These are phyloP conservation scores for Timema cristinae DNA, from an alignment of 2,888 invertebrate genomes.

Conservation along the genomic window DNA sequence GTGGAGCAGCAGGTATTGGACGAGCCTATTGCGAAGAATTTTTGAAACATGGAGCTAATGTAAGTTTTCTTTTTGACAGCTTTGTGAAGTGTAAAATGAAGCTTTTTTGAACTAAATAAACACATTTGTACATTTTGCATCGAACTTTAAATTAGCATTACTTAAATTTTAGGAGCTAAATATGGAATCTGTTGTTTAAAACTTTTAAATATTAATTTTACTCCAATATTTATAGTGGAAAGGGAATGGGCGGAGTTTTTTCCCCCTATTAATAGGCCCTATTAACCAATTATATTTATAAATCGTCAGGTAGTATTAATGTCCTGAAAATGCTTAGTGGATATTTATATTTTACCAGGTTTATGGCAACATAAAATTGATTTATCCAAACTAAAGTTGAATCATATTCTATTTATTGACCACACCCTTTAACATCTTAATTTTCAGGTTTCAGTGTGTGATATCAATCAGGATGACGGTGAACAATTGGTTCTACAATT, in stretches of 20 bases:
- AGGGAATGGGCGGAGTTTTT: neutral
- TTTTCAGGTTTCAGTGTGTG: conserved; percentile 66
- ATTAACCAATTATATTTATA: neutral
- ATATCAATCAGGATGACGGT: conserved; percentile 66
- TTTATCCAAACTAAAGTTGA: neutral
- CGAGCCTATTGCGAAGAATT: conserved; percentile 68
- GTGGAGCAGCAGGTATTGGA: conserved; percentile 70
- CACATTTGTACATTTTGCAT: no score
- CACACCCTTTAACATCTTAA: conserved; percentile 3
- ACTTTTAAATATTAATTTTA: no score
- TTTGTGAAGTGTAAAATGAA: no score
- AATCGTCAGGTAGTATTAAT: no score
- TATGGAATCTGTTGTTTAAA: no score
- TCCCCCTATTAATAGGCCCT: neutral
- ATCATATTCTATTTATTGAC: neutral
- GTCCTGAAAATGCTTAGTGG: no score
- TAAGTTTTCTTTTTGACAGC: conserved; percentile 41
- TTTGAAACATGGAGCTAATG: conserved; percentile 69
- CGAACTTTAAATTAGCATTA: no score
- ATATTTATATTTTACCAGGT: no score
- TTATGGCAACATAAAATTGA: neutral
- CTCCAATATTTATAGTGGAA: neutral
- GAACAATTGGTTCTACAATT: conserved; percentile 64
- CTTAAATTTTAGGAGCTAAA: no score
- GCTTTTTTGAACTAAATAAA: no score